Evolutionary conservation across 1,140 invertebrate genomes (phyloP).

Genomic region (Portunus trituberculatus): DNA sequence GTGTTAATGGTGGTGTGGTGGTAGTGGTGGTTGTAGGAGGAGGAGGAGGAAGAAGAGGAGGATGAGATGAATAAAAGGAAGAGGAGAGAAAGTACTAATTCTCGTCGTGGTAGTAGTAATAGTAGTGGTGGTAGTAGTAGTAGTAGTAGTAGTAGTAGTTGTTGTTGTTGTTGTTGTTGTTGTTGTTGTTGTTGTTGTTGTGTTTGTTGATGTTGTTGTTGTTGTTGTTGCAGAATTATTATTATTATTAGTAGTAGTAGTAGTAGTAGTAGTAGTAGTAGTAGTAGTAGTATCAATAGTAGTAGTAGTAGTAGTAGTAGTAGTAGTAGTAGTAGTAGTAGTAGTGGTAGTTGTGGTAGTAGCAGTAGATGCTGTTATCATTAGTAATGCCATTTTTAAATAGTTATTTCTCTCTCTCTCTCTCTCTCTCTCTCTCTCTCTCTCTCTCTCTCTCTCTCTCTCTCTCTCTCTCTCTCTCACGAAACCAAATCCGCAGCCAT

Average conservation of each 20-base stretch:
- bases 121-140: neutral
- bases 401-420: too few relatives aligned
- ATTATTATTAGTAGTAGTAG: neutral
- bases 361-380: neutral
- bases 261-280: neutral
- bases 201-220: neutral
- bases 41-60: too few relatives aligned
- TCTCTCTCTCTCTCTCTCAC: too few relatives aligned
- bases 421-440: too few relatives aligned
- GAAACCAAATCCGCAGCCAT: too few relatives aligned
- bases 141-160: neutral
- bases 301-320: conserved; percentile 5
- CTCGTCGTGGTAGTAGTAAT: neutral
- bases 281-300: conserved; percentile 28
- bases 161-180: neutral
- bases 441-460: too few relatives aligned
- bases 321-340: conserved; percentile 28
- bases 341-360: neutral
- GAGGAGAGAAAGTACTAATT: too few relatives aligned
- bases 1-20: too few relatives aligned
- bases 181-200: neutral
- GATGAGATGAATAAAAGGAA: too few relatives aligned
- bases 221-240: neutral
- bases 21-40: too few relatives aligned
- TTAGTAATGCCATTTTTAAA: too few relatives aligned